These are phyloP conservation scores for Spinus olivaceus DNA, from an alignment of 2,797 vertebrate species.

Conservation along the genomic window DNA sequence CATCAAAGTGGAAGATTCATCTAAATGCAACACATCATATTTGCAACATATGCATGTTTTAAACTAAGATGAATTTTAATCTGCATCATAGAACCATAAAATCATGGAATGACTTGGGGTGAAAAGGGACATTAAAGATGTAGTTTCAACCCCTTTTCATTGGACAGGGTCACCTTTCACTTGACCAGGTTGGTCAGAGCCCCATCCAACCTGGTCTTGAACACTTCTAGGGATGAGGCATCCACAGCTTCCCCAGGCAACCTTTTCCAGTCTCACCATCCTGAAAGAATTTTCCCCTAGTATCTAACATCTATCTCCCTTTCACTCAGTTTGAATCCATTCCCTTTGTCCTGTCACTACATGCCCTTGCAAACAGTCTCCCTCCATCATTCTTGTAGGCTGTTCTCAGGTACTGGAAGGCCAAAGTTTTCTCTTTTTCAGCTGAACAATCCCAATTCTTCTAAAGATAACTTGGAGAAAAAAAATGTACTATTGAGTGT, in stretches of 20 bases:
- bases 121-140: neutral
- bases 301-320: neutral
- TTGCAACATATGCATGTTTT: neutral
- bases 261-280: neutral
- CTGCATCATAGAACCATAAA: neutral
- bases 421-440: neutral
- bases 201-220: neutral
- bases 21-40: neutral
- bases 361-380: neutral
- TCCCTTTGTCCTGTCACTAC: neutral
- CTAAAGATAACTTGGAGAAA: neutral
- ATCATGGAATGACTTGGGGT: neutral
- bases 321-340: neutral
- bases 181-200: neutral
- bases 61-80: neutral
- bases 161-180: neutral
- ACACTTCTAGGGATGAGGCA: neutral
- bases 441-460: neutral
- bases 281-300: neutral
- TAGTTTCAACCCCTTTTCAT: neutral
- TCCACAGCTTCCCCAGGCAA: neutral
- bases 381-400: neutral
- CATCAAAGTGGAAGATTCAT: neutral
- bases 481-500: neutral
- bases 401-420: neutral